phyloP scores from a whole-genome alignment of 2,888 invertebrate species.

The Yponomeuta malinellus region DNA sequence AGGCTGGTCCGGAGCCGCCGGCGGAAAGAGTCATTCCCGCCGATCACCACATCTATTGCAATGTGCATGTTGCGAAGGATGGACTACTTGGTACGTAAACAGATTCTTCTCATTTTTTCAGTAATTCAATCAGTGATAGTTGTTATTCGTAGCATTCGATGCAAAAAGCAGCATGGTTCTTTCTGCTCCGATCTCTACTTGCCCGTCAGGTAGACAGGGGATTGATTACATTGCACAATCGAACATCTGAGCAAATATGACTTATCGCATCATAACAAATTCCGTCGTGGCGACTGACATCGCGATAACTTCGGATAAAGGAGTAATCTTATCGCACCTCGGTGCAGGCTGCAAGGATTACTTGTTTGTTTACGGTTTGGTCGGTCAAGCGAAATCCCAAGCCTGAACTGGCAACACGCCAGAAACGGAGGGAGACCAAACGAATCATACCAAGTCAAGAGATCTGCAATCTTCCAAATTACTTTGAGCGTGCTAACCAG shows the following conservation, averaged over 20 bases:
- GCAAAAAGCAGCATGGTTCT: not conserved
- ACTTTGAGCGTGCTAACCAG: not conserved
- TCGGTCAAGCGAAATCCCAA: not conserved
- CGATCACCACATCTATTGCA: slow-evolving; percentile 68
- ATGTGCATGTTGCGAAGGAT: slow-evolving; percentile 63
- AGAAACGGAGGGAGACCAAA: slow-evolving; percentile 24
- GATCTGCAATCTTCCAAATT: not conserved
- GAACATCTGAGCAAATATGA: too few species aligned
- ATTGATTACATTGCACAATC: too few species aligned
- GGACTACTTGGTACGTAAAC: slow-evolving; percentile 51
- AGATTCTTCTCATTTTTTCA: not conserved
- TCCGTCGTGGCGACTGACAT: not conserved
- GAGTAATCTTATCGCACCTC: not conserved
- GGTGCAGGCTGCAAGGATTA: not conserved
- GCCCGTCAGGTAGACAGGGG: not conserved
- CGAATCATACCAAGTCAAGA: not conserved
- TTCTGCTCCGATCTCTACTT: not conserved
- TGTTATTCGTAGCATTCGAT: not conserved
- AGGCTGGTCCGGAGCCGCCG: slow-evolving; percentile 54
- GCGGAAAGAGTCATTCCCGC: slow-evolving; percentile 52
- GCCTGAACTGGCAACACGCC: slow-evolving; percentile 44
- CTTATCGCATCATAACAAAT: too few species aligned
- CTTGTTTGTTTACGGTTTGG: slow-evolving; percentile 3
- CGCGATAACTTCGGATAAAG: not conserved
- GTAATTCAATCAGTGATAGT: not conserved